Evolutionary conservation across 2,113 vertebrate genomes (phyloP).

Genomic region (Pelmatolapia mariae): DNA sequence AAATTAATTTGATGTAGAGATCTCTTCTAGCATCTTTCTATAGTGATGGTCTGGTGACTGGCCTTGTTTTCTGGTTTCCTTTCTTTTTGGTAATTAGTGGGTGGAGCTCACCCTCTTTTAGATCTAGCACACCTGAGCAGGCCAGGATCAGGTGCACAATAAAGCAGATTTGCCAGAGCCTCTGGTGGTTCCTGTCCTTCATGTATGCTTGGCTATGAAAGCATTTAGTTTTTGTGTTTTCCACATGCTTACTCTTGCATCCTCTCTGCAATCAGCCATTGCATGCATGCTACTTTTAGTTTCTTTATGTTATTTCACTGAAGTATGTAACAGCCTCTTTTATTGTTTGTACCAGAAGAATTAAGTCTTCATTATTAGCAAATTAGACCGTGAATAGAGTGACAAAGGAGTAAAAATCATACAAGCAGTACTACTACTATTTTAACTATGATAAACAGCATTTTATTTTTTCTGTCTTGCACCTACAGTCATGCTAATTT

Average conservation of each 20-base stretch:
- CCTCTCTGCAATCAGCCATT: background rate
- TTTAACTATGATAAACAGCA: background rate
- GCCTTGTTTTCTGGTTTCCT: too few species aligned
- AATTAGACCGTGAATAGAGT: background rate
- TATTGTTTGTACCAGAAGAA: rapidly evolving
- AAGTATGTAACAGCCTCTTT: rapidly evolving
- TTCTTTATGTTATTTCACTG: rapidly evolving
- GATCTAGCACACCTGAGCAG: too few species aligned
- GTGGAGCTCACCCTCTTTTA: too few species aligned
- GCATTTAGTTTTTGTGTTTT: too few species aligned
- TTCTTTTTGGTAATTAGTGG: too few species aligned
- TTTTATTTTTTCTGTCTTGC: background rate
- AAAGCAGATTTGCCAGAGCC: too few species aligned
- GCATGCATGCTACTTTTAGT: background rate
- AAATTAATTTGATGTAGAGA: background rate
- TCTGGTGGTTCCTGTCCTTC: rapidly evolving
- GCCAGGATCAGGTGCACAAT: too few species aligned
- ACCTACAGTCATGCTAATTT: rapidly evolving
- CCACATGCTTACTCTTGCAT: background rate
- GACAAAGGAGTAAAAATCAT: background rate
- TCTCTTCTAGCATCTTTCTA: too few species aligned
- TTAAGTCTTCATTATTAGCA: background rate
- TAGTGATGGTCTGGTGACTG: too few species aligned
- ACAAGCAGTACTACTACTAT: rapidly evolving
- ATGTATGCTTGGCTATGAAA: too few species aligned